Conservation (phyloP, 2,888 invertebrate species). For the Anaspis maculata region DNA sequence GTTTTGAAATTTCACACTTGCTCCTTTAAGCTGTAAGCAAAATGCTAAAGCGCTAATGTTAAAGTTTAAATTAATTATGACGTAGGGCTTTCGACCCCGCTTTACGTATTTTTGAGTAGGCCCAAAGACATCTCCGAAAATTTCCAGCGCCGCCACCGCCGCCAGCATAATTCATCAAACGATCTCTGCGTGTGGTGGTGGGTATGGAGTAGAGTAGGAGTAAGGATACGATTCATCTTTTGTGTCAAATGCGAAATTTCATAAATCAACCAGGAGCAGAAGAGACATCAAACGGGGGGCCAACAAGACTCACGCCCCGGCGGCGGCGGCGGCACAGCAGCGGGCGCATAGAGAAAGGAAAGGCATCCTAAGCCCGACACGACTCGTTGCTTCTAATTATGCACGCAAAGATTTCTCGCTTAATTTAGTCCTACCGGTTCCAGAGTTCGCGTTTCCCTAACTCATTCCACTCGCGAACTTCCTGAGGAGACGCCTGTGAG, state of each 20-base stretch:
- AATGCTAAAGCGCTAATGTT: too few relatives aligned
- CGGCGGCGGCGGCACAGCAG: slow-evolving; percentile 3
- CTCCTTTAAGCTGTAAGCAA: too few relatives aligned
- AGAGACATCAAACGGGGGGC: slow-evolving; percentile 27
- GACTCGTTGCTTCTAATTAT: slow-evolving; percentile 44
- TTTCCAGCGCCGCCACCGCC: too few relatives aligned
- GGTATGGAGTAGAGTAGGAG: too few relatives aligned
- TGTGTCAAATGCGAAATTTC: slow-evolving; percentile 27
- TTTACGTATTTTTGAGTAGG: too few relatives aligned
- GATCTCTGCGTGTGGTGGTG: too few relatives aligned
- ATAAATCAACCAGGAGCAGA: slow-evolving; percentile 40
- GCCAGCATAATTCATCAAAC: too few relatives aligned
- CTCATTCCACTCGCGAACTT: slow-evolving; percentile 29
- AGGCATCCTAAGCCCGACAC: slow-evolving; percentile 33
- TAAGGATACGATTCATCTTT: slow-evolving; percentile 14
- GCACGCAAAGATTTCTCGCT: slow-evolving; percentile 44
- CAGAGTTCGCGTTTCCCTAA: slow-evolving; percentile 29
- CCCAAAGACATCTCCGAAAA: too few relatives aligned
- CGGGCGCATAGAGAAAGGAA: slow-evolving; percentile 20
- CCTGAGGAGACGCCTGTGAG: slow-evolving; percentile 28
- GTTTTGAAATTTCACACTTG: too few relatives aligned
- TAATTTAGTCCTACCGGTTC: slow-evolving; percentile 42
- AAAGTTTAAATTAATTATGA: too few relatives aligned
- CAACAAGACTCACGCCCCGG: slow-evolving; percentile 21
- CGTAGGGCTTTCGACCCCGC: too few relatives aligned